These are phyloP conservation scores for human (Homo sapiens) DNA, from an alignment of 2,113 vertebrate species.

Conservation along the genomic window DNA sequence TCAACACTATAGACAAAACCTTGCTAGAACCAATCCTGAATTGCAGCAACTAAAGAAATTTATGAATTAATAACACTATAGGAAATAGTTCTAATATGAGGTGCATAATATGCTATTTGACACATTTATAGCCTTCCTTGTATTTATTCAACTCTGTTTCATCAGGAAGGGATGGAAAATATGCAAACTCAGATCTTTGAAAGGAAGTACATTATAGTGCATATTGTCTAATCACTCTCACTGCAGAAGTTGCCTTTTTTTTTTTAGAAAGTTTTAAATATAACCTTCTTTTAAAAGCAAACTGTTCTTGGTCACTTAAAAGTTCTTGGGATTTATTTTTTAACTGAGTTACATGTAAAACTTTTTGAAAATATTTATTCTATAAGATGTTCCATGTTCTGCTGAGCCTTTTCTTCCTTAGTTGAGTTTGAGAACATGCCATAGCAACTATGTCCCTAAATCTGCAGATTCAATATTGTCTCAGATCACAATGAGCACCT, in stretches of 20 bases:
- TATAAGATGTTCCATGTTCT: not conserved
- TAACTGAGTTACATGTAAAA: not conserved
- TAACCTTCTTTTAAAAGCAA: not conserved
- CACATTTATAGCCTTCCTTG: not conserved
- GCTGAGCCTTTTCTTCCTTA: not conserved
- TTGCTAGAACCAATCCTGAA: not conserved
- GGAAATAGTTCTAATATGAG: constrained; percentile 51
- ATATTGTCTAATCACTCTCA: not conserved
- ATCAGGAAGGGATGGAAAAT: not conserved
- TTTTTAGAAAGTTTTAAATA: not conserved
- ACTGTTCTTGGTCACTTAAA: not conserved
- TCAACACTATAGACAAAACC: not conserved
- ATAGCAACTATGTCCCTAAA: not conserved
- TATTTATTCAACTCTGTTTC: constrained; percentile 15
- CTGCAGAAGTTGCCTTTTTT: not conserved
- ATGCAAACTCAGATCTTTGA: not conserved
- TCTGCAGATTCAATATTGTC: not conserved
- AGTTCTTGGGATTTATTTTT: not conserved
- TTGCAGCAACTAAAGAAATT: constrained; percentile 25
- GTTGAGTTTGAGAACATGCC: not conserved
- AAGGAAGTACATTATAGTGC: not conserved
- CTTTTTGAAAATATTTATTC: not conserved
- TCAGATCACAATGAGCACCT: not conserved
- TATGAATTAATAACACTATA: constrained; percentile 59
- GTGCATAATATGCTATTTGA: not conserved